Conservation (phyloP, 2,113 vertebrate genomes). For the Equus przewalskii region DNA sequence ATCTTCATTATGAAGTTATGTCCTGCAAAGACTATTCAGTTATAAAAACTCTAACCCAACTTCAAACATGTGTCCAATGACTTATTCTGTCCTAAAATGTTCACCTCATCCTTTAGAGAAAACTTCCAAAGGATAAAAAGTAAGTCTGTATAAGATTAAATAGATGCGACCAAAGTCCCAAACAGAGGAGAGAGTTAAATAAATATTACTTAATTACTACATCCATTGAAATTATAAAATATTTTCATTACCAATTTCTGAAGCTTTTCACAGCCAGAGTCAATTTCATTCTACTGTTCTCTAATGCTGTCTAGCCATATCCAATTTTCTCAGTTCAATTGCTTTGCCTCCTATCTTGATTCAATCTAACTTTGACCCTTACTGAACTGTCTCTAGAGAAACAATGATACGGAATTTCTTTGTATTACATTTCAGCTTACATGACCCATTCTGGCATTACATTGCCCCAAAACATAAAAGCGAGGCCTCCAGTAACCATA, state of each 20-base stretch:
- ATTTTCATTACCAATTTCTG: neutral
- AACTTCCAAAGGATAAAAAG: slow-evolving; percentile 9
- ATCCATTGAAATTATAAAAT: neutral
- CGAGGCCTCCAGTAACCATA: neutral
- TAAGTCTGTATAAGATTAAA: neutral
- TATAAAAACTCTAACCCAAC: neutral
- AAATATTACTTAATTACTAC: slow-evolving; percentile 27
- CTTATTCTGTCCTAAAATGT: neutral
- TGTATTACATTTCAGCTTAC: slow-evolving; percentile 52
- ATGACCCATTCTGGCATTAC: neutral
- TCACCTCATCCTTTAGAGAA: neutral
- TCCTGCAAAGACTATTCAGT: neutral
- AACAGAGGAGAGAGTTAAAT: neutral
- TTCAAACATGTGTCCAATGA: neutral
- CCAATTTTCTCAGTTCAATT: slow-evolving; percentile 48
- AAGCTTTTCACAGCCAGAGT: neutral
- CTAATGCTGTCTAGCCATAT: neutral
- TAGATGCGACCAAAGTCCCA: neutral
- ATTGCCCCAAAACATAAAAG: neutral
- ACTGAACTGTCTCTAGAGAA: slow-evolving; percentile 37
- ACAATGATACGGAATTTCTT: slow-evolving; percentile 13
- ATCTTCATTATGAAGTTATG: neutral
- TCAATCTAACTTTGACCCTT: slow-evolving; percentile 55
- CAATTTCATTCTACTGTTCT: slow-evolving; percentile 24
- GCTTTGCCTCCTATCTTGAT: neutral